Percentiles rank a stretch among this genome's conserved stretches.
These are phyloP conservation scores for Lagopus leucura DNA, from an alignment of 2,113 vertebrate species.

Conservation along the genomic window DNA sequence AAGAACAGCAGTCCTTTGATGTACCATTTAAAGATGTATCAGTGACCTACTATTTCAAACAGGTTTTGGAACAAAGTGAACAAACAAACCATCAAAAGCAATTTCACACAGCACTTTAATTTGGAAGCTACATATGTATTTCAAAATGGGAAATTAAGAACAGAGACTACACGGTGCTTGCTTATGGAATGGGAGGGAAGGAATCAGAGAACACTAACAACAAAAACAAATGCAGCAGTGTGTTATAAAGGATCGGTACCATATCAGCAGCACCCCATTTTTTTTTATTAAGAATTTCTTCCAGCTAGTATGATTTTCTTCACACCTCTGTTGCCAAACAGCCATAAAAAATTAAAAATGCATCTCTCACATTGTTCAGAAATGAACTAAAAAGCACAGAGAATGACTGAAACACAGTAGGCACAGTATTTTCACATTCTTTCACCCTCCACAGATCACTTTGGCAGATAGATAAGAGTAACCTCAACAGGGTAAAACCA, in stretches of 20 bases:
- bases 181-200: background rate
- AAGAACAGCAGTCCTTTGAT: constrained; percentile 45
- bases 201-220: background rate
- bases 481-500: background rate
- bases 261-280: background rate
- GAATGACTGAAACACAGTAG: background rate
- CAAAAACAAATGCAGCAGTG: background rate
- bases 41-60: constrained; percentile 69
- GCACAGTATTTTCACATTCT: background rate
- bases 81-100: constrained; percentile 70
- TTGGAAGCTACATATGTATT: constrained; percentile 27
- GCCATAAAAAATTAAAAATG: background rate
- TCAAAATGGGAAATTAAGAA: constrained; percentile 27
- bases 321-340: constrained; percentile 9
- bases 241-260: background rate
- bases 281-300: background rate
- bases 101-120: constrained; percentile 48
- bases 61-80: constrained; percentile 62
- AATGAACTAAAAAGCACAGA: background rate
- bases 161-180: background rate
- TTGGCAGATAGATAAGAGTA: background rate
- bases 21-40: constrained; percentile 58
- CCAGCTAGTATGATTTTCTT: background rate
- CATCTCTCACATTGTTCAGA: background rate
- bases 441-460: background rate